A percentile compares a stretch with the other conserved stretches of the same genome.
These are phyloP conservation scores for Leptopilina clavipes DNA, from an alignment of 1,140 invertebrate species.

Conservation along the genomic window DNA sequence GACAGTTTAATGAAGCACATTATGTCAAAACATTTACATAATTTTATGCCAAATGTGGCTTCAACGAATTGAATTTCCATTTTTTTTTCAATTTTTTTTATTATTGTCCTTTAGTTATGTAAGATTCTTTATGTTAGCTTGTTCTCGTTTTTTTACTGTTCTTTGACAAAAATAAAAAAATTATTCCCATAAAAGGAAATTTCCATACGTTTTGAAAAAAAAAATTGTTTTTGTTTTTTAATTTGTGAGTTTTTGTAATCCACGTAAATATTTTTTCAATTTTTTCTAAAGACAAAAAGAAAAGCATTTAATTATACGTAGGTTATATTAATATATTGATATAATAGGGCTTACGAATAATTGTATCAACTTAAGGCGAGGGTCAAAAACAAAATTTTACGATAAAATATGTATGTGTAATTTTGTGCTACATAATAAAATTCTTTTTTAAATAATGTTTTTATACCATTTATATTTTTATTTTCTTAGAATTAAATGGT, in stretches of 20 bases:
- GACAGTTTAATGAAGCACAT: slow-evolving; percentile 72
- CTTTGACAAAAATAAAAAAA: too few species aligned
- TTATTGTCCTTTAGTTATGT: too few species aligned
- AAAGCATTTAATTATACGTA: too few species aligned
- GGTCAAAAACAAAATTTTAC: too few species aligned
- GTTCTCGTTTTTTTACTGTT: too few species aligned
- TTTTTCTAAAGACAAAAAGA: too few species aligned
- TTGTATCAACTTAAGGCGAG: not conserved
- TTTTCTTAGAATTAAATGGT: not conserved
- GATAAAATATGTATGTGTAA: not conserved
- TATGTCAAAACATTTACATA: slow-evolving; percentile 62
- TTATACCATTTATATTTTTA: not conserved
- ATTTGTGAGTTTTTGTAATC: too few species aligned
- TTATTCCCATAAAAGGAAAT: too few species aligned
- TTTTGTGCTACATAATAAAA: not conserved
- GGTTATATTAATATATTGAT: not conserved
- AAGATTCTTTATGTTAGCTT: too few species aligned
- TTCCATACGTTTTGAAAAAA: too few species aligned
- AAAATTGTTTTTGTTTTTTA: too few species aligned
- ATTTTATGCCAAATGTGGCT: slow-evolving; percentile 35
- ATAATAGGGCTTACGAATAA: not conserved
- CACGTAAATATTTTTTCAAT: too few species aligned
- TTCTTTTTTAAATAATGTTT: not conserved
- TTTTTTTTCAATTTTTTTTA: not conserved
- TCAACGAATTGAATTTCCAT: not conserved